Percentiles rank a stretch among this genome's conserved stretches.
These are phyloP conservation scores for Aproaerema taeniolella DNA, from an alignment of 2,888 invertebrate species.

Conservation along the genomic window DNA sequence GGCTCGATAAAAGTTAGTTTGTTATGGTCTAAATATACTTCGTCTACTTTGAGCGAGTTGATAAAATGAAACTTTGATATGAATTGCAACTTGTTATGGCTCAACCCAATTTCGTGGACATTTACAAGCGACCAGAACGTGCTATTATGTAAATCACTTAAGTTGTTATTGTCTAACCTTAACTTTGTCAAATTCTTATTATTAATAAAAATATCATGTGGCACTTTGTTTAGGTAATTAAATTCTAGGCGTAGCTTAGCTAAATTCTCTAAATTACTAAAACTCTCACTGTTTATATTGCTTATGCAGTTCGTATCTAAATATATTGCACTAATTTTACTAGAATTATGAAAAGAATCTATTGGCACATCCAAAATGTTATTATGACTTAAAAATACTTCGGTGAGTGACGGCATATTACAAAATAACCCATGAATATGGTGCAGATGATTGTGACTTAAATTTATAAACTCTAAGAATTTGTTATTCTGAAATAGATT, in stretches of 20 bases:
- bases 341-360: slow-evolving; percentile 89
- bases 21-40: slow-evolving; percentile 92
- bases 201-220: slow-evolving; percentile 85
- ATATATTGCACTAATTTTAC: slow-evolving; percentile 86
- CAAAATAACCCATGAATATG: slow-evolving; percentile 90
- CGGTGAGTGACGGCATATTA: slow-evolving; percentile 85
- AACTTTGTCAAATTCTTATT: slow-evolving; percentile 87
- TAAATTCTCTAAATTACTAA: slow-evolving; percentile 85
- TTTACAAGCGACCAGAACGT: slow-evolving; percentile 85
- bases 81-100: slow-evolving; percentile 87
- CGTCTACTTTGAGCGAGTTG: slow-evolving; percentile 84
- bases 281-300: slow-evolving; percentile 86
- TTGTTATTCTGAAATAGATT: slow-evolving; percentile 87
- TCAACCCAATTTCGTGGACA: slow-evolving; percentile 87
- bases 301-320: slow-evolving; percentile 92
- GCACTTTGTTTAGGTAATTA: slow-evolving; percentile 90
- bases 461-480: slow-evolving; percentile 86
- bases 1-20: slow-evolving; percentile 87
- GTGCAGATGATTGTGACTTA: slow-evolving; percentile 94
- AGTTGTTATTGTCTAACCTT: slow-evolving; percentile 91
- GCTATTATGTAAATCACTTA: slow-evolving; percentile 86
- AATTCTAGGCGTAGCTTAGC: slow-evolving; percentile 89
- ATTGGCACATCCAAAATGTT: slow-evolving; percentile 92
- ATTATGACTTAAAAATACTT: slow-evolving; percentile 91
- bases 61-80: slow-evolving; percentile 87